Percentiles rank a stretch among this genome's conserved stretches.
Evolutionary conservation across 2,797 vertebrate species (phyloP).

Genomic region (Pipistrellus pipistrellus): DNA sequence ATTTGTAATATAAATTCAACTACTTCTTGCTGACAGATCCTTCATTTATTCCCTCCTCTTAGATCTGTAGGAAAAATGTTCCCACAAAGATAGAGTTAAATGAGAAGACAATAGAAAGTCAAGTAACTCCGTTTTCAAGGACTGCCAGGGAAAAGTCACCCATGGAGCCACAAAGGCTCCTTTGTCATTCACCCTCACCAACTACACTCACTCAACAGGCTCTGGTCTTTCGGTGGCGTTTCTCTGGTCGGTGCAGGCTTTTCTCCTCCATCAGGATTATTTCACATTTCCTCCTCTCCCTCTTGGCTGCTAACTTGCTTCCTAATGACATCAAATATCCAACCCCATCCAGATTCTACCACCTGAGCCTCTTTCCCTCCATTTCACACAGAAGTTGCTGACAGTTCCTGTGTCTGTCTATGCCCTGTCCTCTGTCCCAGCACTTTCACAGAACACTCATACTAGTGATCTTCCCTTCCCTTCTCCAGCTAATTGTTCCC

Average conservation of each 20-base stretch:
- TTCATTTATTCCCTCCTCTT: background rate
- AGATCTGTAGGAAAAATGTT: background rate
- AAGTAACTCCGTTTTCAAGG: background rate
- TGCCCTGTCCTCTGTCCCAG: background rate
- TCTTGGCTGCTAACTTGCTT: background rate
- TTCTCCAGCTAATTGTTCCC: background rate
- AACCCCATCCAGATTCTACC: background rate
- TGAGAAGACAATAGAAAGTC: conserved; percentile 36
- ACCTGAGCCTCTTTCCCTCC: background rate
- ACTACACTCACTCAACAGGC: background rate
- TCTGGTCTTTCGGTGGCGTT: background rate
- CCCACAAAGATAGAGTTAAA: background rate
- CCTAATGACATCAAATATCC: background rate
- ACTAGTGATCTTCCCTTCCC: background rate
- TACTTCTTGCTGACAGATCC: background rate
- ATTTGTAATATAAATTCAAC: background rate
- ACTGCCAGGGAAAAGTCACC: conserved; percentile 4
- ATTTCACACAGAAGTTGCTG: background rate
- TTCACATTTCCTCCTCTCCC: background rate
- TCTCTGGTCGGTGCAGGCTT: background rate
- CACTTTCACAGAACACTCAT: background rate
- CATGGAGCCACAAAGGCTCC: background rate
- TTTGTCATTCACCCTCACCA: background rate
- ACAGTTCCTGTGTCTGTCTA: background rate
- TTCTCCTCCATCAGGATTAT: background rate